Evolutionary conservation across 2,888 invertebrate species (phyloP), one percentile per base, ranked within the genome.

Genomic region (Merodon equestris): DNA sequence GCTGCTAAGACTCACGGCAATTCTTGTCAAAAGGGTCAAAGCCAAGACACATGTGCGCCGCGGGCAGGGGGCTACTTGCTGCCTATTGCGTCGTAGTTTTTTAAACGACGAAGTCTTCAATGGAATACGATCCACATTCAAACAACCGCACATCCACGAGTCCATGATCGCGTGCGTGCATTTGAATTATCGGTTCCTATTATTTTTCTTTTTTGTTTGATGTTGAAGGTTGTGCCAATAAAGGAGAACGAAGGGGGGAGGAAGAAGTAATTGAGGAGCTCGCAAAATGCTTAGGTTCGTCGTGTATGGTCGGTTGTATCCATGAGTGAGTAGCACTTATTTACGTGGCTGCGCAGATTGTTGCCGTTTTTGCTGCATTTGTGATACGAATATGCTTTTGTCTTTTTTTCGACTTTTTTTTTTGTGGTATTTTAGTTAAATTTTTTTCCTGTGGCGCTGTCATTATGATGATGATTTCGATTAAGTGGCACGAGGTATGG

Each of bases 61-160:
- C 10, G 15, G 18, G 19, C 7, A 17, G 42, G 40, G 12, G 34
- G 9, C 2, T 9, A 12, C 19, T n/a, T 17, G 36, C 1, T 9
- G 54, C 17, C 14, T 54, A 77, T 68, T 73, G 77, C 77, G 77
- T 63, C 58, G 77, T 68, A 77, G 44, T 73, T 77, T 76, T 68
- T 66, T 12, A 18, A 57, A 57, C 44, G 42, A 42, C 27, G 18
- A 53, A 76, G n/a, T 58, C 48, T 67, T 73, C 67, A 67, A 73
- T 77, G 77, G 63, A 77, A 73, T 56, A 72, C 72, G 61, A 63
- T 73, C 73, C 48, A 57, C 57, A 73, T 4, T 7, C 27, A 27
- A 2, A 27, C 27, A 27, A 27, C 27, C 27, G 7, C 7, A 27
- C 27, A 27, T 7, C 27, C 27, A 27, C 7, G 27, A 77, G 7